Evolutionary conservation across 2,113 vertebrate species (phyloP), one percentile per base, ranked within the genome.

Genomic region (Miniopterus natalensis): DNA sequence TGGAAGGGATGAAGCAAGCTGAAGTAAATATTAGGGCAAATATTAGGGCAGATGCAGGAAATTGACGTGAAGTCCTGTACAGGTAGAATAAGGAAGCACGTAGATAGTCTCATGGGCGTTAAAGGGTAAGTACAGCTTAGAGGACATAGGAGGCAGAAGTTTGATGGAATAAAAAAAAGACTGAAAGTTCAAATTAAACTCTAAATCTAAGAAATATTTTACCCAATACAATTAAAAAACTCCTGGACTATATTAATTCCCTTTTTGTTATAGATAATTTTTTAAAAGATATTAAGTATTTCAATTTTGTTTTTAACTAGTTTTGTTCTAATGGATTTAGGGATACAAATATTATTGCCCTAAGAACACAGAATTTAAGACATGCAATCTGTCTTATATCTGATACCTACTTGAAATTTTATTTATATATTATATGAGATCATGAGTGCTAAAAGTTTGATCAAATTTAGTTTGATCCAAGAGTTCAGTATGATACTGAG

Each of bases 181-280:
- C 42, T 88, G 68, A 55, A 77, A 42, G 42, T 53, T 45, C 95
- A 95, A 88, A 90, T 63, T 61, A 88, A 92, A 23, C 57, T 36
- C 66, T 53, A 78, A 75, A 27, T 79, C 49, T 87, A 14, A 8
- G n/a, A 65, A 61, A 15, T 83, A 31, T 20, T 15, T 87, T 53
- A 73, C 11, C 14, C 7, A 36, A 36, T 74, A 81, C 9, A 47
- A n/a, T 42, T n/a, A 11, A 65, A 11, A 61, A 73, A 51, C 23
- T 27, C 11, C 13, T 66, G 36, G 3, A 57, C 51, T 84, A 2
- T n/a, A 71, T 79, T 65, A 77, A 47, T 94, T 78, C 14, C 18
- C 27, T 71, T 91, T 90, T 47, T 86, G 21, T 77, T 59, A 49
- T 23, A 59, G 23, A 47, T n/a, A 63, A 23, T 25, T 70, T 70